Conservation (phyloP, 2,113 vertebrate species). For the Vimba vimba region DNA sequence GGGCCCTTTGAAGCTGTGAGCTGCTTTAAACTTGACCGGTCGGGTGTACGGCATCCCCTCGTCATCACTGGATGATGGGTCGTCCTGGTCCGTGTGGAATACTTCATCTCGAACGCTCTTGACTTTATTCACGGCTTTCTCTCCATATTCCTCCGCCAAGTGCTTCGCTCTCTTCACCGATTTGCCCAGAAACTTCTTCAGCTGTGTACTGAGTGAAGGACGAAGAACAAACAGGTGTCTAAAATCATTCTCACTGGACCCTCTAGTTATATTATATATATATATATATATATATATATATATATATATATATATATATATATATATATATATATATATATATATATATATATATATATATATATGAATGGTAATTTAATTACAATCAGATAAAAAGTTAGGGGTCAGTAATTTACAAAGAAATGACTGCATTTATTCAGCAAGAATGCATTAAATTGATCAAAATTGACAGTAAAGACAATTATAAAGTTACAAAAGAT, state of each 20-base stretch:
- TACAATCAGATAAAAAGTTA: not conserved
- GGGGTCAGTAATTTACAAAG: not conserved
- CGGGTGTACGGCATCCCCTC: constrained; percentile 99
- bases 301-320: too few species aligned
- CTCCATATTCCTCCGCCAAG: constrained; percentile 94
- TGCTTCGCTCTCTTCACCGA: constrained; percentile 97
- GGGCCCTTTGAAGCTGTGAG: constrained; percentile 96
- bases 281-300: too few species aligned
- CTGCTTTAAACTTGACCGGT: constrained; percentile 97
- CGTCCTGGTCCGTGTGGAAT: constrained; percentile 96
- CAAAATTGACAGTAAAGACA: too few species aligned
- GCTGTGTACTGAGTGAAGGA: constrained; percentile 82
- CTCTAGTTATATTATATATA: not conserved
- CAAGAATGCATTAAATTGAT: too few species aligned
- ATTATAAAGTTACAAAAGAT: too few species aligned
- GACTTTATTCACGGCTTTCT: constrained; percentile 97
- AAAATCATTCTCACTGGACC: not conserved
- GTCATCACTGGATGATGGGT: constrained; percentile 96
- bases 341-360: too few species aligned
- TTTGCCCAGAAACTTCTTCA: constrained; percentile 97
- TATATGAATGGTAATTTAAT: too few species aligned
- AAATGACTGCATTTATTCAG: not conserved
- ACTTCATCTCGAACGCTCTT: constrained; percentile 98
- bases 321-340: too few species aligned
- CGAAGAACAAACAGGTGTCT: not conserved